Percentiles rank a stretch among this genome's conserved stretches.
Conservation (phyloP, 2,113 vertebrate genomes). For the Trogon melanurus region DNA sequence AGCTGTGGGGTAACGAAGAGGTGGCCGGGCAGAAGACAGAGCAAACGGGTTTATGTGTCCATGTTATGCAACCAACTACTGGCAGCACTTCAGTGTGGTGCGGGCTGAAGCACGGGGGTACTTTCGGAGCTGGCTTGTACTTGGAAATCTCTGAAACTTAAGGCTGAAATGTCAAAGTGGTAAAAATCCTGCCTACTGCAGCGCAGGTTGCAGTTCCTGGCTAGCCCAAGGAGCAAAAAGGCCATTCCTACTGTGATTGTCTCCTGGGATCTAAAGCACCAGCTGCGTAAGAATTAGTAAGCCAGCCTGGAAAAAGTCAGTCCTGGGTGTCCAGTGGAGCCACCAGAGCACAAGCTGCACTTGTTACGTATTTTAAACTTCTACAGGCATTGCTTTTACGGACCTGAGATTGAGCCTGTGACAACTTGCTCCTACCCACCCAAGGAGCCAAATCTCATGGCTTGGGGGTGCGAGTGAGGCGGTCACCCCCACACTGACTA, state of each 20-base stretch:
- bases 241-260: neutral
- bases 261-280: neutral
- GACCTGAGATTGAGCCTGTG: neutral
- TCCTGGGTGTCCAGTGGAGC: neutral
- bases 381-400: neutral
- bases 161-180: neutral
- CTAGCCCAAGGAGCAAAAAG: neutral
- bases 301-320: neutral
- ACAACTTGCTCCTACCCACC: neutral
- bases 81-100: neutral
- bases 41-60: neutral
- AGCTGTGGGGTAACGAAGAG: neutral
- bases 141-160: neutral
- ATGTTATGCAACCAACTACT: neutral
- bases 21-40: neutral
- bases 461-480: neutral
- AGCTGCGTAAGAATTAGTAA: neutral
- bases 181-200: neutral
- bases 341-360: neutral
- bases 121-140: neutral
- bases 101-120: neutral
- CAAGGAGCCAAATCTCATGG: neutral
- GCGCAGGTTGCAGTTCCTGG: neutral
- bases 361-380: neutral
- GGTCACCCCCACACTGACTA: fast-evolving